Evolutionary conservation across 2,888 invertebrate species (phyloP), one percentile per base, ranked within the genome.

Genomic region (Anthrax anthrax): DNA sequence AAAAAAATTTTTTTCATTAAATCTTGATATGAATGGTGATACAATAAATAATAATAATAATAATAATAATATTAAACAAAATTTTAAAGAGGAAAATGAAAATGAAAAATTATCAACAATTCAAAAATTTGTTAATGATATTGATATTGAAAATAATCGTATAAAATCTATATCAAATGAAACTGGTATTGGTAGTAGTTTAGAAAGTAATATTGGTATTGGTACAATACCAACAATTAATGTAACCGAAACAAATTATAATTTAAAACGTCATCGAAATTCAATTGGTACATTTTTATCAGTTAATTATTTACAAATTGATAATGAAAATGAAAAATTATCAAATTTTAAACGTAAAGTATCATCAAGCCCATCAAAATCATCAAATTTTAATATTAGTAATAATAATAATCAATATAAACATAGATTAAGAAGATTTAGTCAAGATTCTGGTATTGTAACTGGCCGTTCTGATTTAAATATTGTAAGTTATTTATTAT

Each of bases 381-480:
- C 47, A 23, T 19, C 46, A 42, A 40, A 37, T 18, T 38, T 32
- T 34, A 42, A 40, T 36, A n/a, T n/a, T n/a, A n/a, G n/a, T n/a
- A n/a, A n/a, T n/a, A 4, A 46, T 39, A 36, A 18, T 38, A 46
- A 44, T 27, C 27, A 44, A 27, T 10, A 17, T 13, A 60, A 59
- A 47, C 37, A 57, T 27, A 56, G 59, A n/a, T 50, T 57, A 12
- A 51, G 67, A 49, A 54, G 67, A 50, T 58, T 63, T 34, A 67
- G 67, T 49, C 66, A 67, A 48, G 67, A 67, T 48, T 67, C 67
- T 37, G 66, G 64, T 18, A 65, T 66, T 37, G 64, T 61, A 23
- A 58, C 63, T 39, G 23, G 4, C 19, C 19, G 4, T 23, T n/a
- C n/a, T n/a, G 18, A 14, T 4, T 36, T 38, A 1, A 43, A 39